Conservation (phyloP, 2,888 invertebrate species). For the Aplocera efformata region DNA sequence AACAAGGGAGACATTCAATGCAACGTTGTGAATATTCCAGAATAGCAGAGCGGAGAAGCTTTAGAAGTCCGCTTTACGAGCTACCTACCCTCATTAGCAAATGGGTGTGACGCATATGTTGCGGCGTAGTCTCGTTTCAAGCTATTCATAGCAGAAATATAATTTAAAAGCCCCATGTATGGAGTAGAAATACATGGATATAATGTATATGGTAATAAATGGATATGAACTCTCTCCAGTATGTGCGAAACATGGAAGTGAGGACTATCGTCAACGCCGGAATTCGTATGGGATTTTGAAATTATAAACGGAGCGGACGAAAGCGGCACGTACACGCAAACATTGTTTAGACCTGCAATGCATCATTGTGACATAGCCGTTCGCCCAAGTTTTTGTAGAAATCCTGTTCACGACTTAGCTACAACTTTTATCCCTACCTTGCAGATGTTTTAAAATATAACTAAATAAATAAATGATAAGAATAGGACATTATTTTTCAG, state of each 20-base stretch:
- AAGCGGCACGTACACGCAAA: constrained; percentile 50
- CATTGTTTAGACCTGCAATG: constrained; percentile 55
- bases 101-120: constrained; percentile 37
- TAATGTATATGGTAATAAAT: too few species aligned
- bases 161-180: constrained; percentile 31
- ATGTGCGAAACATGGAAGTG: constrained; percentile 13
- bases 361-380: constrained; percentile 50
- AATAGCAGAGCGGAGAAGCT: constrained; percentile 34
- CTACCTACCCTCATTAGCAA: constrained; percentile 49
- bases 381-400: constrained; percentile 17
- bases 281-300: constrained; percentile 19
- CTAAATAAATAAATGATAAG: too few species aligned
- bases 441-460: constrained; percentile 1
- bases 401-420: constrained; percentile 21
- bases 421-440: neutral
- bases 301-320: constrained; percentile 26
- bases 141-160: constrained; percentile 24
- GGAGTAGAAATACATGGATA: constrained; percentile 1
- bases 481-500: too few species aligned
- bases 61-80: constrained; percentile 40
- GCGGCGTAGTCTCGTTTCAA: constrained; percentile 34
- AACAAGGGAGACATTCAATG: constrained; percentile 40
- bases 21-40: constrained; percentile 35
- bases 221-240: too few species aligned
- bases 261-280: constrained; percentile 1